phyloP scores from a whole-genome alignment of 2,113 vertebrate species.

The Scopus umbretta region DNA sequence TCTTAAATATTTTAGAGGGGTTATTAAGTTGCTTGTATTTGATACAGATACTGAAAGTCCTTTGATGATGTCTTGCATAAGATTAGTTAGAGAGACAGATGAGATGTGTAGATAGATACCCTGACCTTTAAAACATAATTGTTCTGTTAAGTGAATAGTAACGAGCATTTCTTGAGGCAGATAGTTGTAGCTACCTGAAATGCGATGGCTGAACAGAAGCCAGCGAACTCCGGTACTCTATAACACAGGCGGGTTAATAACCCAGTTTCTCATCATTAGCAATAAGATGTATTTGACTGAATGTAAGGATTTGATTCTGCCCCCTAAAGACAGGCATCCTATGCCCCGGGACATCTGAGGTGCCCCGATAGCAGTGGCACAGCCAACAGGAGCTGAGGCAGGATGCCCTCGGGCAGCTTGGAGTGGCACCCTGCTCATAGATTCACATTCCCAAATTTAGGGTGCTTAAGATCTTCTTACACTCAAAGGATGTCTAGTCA shows the following conservation, averaged over 20 bases:
- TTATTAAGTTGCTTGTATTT: not conserved
- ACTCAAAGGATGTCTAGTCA: not conserved
- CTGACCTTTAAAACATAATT: constrained; percentile 56
- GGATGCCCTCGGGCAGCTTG: not conserved
- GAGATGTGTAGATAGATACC: constrained; percentile 14
- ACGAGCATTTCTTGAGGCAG: constrained; percentile 27
- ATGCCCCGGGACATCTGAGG: not conserved
- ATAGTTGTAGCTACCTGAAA: constrained; percentile 18
- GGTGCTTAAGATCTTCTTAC: not conserved
- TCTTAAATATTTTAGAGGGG: constrained; percentile 23
- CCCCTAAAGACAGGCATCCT: not conserved
- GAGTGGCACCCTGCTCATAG: not conserved
- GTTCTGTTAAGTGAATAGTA: constrained; percentile 52
- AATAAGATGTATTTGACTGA: not conserved
- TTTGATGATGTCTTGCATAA: not conserved
- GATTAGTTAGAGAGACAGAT: constrained; percentile 16
- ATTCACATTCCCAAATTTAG: not conserved
- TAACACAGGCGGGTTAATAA: constrained; percentile 16
- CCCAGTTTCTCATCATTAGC: constrained; percentile 16
- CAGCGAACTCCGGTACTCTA: not conserved
- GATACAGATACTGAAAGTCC: not conserved
- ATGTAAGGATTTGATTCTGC: not conserved
- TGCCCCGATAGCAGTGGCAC: not conserved
- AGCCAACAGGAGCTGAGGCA: not conserved
- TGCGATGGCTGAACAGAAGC: constrained; percentile 37